A percentile compares a stretch with the other conserved stretches of the same genome.
Evolutionary conservation across 2,113 vertebrate genomes (phyloP).

Genomic region (Pseudolaguvia tuberculata): DNA sequence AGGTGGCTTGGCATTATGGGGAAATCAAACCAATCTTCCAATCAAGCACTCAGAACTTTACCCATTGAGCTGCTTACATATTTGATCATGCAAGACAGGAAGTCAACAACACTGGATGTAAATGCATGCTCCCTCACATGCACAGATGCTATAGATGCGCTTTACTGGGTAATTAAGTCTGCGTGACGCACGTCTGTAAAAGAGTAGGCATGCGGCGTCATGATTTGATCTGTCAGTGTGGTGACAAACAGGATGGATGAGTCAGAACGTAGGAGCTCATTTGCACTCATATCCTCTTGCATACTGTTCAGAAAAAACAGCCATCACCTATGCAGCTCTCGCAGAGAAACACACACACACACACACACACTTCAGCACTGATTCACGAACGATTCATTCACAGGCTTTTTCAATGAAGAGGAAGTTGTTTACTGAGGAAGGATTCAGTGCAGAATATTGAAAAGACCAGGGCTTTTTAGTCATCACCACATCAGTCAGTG

Average conservation of each 20-base stretch:
- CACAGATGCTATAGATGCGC: background rate
- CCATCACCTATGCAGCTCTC: slow-evolving; percentile 15
- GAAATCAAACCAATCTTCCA: too few relatives aligned
- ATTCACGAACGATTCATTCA: slow-evolving; percentile 34
- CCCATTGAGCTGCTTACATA: too few relatives aligned
- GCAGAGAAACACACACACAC: background rate
- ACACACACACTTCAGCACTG: slow-evolving; percentile 24
- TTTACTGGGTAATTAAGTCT: slow-evolving; percentile 30
- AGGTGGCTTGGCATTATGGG: too few relatives aligned
- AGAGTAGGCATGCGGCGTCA: slow-evolving; percentile 25
- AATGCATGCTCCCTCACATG: background rate
- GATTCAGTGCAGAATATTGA: slow-evolving; percentile 1
- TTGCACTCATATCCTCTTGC: slow-evolving; percentile 15
- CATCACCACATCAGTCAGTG: slow-evolving; percentile 26
- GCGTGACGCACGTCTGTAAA: slow-evolving; percentile 2
- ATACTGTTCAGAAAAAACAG: slow-evolving; percentile 25
- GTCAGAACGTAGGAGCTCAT: slow-evolving; percentile 34
- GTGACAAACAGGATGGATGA: slow-evolving; percentile 54
- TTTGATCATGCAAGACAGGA: background rate
- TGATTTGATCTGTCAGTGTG: slow-evolving; percentile 34
- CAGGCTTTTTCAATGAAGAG: slow-evolving; percentile 27
- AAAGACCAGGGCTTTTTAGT: slow-evolving; percentile 17
- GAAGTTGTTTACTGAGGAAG: slow-evolving; percentile 28
- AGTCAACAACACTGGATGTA: background rate
- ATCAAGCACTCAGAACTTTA: too few relatives aligned